Percentiles rank a stretch among this genome's conserved stretches.
These are phyloP conservation scores for Piezodorus guildinii DNA, from an alignment of 1,140 invertebrate species.

Conservation along the genomic window DNA sequence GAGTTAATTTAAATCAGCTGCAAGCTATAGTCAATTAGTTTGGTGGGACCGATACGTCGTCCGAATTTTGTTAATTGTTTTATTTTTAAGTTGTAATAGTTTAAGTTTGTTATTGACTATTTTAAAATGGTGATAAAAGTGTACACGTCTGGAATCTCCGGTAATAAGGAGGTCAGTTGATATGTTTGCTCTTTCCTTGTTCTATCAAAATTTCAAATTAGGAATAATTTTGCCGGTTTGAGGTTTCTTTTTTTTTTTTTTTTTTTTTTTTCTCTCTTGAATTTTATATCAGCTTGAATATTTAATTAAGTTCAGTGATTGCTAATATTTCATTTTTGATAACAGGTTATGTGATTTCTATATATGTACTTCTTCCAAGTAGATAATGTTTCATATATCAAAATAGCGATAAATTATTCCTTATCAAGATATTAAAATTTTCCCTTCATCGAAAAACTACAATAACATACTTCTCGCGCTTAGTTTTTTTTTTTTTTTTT, in stretches of 20 bases:
- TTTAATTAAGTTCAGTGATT: neutral
- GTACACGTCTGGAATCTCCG: slow-evolving; percentile 78
- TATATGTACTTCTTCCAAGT: slow-evolving; percentile 8
- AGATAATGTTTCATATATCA: neutral
- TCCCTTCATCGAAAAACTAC: no score
- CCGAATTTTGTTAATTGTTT: no score
- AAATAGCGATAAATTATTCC: neutral
- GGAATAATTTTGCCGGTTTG: slow-evolving; percentile 9
- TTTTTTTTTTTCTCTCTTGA: slow-evolving; percentile 19
- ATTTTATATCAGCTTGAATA: slow-evolving; percentile 23
- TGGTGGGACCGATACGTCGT: no score
- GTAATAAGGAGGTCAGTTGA: slow-evolving; percentile 73
- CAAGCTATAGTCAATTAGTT: slow-evolving; percentile 1
- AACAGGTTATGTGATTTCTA: neutral
- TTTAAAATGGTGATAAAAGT: slow-evolving; percentile 74
- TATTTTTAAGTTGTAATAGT: no score
- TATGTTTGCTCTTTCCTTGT: slow-evolving; percentile 15
- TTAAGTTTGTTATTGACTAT: no score
- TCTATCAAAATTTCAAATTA: slow-evolving; percentile 17
- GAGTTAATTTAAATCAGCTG: slow-evolving; percentile 2
- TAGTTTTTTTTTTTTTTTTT: no score
- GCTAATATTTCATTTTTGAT: slow-evolving; percentile 8
- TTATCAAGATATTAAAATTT: neutral
- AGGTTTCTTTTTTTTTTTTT: slow-evolving; percentile 14
- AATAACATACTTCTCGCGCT: no score